Percentiles rank a stretch among this genome's conserved stretches.
Evolutionary conservation across 2,113 vertebrate species (phyloP).

Genomic region (Brachypodius melanocephalos): DNA sequence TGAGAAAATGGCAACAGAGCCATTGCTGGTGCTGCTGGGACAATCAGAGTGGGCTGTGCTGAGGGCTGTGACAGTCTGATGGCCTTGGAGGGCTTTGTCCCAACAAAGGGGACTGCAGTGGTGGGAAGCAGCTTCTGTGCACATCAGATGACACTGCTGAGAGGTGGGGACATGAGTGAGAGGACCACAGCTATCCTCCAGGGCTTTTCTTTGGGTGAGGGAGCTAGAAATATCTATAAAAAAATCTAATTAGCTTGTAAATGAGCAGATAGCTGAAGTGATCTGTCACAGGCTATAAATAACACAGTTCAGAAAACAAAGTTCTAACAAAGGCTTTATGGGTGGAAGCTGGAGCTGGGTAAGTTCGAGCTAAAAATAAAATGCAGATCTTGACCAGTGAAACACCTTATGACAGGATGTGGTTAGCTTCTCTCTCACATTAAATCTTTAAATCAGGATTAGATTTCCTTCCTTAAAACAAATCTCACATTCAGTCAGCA

Average conservation of each 20-base stretch:
- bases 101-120: neutral
- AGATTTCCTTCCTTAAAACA: neutral
- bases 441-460: constrained; percentile 14
- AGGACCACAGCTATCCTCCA: neutral
- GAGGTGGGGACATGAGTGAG: neutral
- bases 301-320: neutral
- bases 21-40: neutral
- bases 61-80: neutral
- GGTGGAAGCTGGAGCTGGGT: neutral
- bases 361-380: neutral
- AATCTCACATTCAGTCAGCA: neutral
- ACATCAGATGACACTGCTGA: neutral
- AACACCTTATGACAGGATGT: neutral
- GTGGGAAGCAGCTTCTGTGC: neutral
- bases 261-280: neutral
- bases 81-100: neutral
- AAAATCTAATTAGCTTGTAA: constrained; percentile 9
- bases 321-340: neutral
- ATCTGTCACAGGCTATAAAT: neutral
- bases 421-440: neutral
- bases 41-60: fast-evolving
- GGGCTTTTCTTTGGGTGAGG: neutral
- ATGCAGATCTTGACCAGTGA: constrained; percentile 4
- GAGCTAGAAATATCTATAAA: neutral
- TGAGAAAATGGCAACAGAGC: neutral